These are phyloP conservation scores for Bolborhynchus lineola DNA, from an alignment of 2,113 vertebrate species.

Conservation along the genomic window DNA sequence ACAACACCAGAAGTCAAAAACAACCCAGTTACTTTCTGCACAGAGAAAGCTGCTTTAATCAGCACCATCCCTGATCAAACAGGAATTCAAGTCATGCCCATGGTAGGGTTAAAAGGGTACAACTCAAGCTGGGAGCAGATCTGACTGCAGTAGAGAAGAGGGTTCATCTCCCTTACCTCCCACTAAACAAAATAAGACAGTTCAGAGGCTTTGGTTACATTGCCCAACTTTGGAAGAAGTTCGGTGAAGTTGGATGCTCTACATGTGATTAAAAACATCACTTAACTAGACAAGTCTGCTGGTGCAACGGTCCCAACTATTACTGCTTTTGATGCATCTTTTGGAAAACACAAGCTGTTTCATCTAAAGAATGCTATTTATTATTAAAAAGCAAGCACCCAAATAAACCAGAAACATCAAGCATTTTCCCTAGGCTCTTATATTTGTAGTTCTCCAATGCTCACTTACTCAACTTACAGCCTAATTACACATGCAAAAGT, in stretches of 20 bases:
- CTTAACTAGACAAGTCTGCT: not conserved
- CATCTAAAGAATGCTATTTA: slow-evolving; percentile 49
- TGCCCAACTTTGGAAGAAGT: not conserved
- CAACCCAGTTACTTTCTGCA: not conserved
- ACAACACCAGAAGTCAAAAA: not conserved
- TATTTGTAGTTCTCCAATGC: not conserved
- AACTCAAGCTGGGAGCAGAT: not conserved
- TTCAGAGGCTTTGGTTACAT: not conserved
- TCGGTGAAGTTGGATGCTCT: not conserved
- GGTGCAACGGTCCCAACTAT: not conserved
- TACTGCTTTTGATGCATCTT: not conserved
- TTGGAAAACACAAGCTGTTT: slow-evolving; percentile 41
- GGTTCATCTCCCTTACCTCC: not conserved
- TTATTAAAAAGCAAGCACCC: slow-evolving; percentile 59
- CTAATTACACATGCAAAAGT: slow-evolving; percentile 56
- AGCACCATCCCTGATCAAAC: not conserved
- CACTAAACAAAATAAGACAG: not conserved
- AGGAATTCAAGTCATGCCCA: not conserved
- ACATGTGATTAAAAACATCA: not conserved
- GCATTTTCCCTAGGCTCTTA: not conserved
- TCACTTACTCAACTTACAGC: slow-evolving; percentile 17
- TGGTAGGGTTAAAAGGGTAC: not conserved
- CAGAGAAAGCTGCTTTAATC: not conserved
- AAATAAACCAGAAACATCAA: slow-evolving; percentile 53
- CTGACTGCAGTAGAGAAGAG: not conserved